phyloP scores from a whole-genome alignment of 2,888 invertebrate genomes.

The Pharmacophagus antenor region DNA sequence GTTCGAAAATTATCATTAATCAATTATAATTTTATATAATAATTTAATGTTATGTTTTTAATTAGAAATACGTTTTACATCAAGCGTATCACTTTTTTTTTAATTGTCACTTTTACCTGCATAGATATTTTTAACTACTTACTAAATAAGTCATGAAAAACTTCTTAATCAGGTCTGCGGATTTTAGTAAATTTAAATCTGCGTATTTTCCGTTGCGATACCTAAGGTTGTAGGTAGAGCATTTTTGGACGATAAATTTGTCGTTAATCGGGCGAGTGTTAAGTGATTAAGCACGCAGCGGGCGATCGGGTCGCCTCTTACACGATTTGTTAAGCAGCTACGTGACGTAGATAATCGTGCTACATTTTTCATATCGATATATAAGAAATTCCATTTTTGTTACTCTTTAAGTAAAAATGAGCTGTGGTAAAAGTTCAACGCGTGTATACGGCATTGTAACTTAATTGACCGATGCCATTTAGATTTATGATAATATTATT shows the following conservation, averaged over 20 bases:
- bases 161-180: neutral
- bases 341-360: slow-evolving; percentile 45
- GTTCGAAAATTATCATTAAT: no score
- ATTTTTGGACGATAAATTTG: slow-evolving; percentile 66
- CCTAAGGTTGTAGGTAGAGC: slow-evolving; percentile 35
- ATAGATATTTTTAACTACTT: neutral
- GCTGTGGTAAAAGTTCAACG: no score
- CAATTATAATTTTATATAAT: neutral
- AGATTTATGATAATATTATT: no score
- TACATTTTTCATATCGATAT: slow-evolving; percentile 30
- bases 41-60: neutral
- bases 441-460: no score
- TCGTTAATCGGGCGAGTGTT: slow-evolving; percentile 74
- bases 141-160: neutral
- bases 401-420: neutral
- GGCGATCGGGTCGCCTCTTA: slow-evolving; percentile 68
- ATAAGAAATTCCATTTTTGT: neutral
- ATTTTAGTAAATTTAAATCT: neutral
- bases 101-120: neutral
- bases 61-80: no score
- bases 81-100: neutral
- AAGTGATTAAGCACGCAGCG: slow-evolving; percentile 77
- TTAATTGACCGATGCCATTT: no score
- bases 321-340: slow-evolving; percentile 75
- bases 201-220: slow-evolving; percentile 18